These are phyloP conservation scores for Criorhina ranunculi DNA, from an alignment of 2,888 invertebrate genomes.

Conservation along the genomic window DNA sequence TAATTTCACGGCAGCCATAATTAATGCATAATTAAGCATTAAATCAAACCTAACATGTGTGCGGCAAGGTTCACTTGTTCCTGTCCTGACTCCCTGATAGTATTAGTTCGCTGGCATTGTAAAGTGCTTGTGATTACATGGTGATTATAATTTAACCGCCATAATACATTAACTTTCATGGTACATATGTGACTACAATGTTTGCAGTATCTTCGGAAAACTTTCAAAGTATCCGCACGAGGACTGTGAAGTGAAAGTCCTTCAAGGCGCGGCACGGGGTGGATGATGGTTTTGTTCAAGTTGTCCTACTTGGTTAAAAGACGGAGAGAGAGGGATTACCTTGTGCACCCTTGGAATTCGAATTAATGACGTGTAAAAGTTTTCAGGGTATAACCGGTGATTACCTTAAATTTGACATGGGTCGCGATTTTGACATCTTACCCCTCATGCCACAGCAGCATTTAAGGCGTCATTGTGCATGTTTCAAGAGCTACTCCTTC, in stretches of 20 bases:
- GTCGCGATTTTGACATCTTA: slow-evolving; percentile 74
- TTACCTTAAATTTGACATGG: slow-evolving; percentile 75
- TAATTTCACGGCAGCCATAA: slow-evolving; percentile 71
- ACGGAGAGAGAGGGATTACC: slow-evolving; percentile 21
- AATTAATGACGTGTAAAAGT: slow-evolving; percentile 76
- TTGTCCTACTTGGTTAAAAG: slow-evolving; percentile 28
- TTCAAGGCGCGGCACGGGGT: slow-evolving; percentile 22
- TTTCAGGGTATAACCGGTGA: slow-evolving; percentile 71
- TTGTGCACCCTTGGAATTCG: slow-evolving; percentile 53
- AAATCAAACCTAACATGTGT: slow-evolving; percentile 66
- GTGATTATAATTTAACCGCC: slow-evolving; percentile 73
- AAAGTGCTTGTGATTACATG: slow-evolving; percentile 67
- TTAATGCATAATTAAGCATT: slow-evolving; percentile 75
- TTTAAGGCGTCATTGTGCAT: slow-evolving; percentile 57
- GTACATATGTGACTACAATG: slow-evolving; percentile 70
- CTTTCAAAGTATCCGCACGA: slow-evolving; percentile 39
- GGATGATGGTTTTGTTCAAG: slow-evolving; percentile 33
- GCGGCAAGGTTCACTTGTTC: slow-evolving; percentile 37
- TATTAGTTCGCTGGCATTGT: slow-evolving; percentile 46
- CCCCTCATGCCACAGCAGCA: slow-evolving; percentile 2
- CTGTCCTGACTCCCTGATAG: background rate
- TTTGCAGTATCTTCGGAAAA: slow-evolving; percentile 48
- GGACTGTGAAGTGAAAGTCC: slow-evolving; percentile 1
- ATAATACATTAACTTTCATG: slow-evolving; percentile 76
- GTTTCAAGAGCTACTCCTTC: slow-evolving; percentile 22